A percentile compares a stretch with the other conserved stretches of the same genome.
Conservation (phyloP, 2,888 invertebrate species). For the Invenusta paracnida region DNA sequence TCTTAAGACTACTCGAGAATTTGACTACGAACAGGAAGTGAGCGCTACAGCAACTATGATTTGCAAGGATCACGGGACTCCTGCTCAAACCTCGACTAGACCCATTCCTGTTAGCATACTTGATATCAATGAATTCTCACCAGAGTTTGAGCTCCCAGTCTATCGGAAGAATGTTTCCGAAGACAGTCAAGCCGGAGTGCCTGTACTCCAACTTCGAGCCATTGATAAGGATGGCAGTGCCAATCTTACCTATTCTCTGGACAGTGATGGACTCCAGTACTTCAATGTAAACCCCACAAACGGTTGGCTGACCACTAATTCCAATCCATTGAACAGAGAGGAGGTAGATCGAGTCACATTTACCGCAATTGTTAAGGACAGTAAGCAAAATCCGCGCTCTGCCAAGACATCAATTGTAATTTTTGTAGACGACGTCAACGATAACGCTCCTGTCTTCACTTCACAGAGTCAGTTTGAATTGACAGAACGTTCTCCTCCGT, state of each 20-base stretch:
- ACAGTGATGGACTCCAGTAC: constrained; percentile 27
- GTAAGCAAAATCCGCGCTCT: neutral
- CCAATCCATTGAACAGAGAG: neutral
- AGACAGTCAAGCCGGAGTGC: neutral
- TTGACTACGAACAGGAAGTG: constrained; percentile 24
- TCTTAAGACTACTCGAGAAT: neutral
- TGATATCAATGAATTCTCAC: constrained; percentile 33
- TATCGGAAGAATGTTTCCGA: constrained; percentile 7
- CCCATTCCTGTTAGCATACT: neutral
- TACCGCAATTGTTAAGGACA: constrained; percentile 1
- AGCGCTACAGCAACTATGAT: neutral
- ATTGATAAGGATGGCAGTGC: constrained; percentile 32
- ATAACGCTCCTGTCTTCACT: constrained; percentile 36
- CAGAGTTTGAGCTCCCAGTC: constrained; percentile 8
- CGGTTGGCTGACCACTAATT: constrained; percentile 25
- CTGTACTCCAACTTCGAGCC: neutral
- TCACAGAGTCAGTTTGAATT: neutral
- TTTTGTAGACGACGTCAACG: constrained; percentile 31
- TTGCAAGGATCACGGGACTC: constrained; percentile 22
- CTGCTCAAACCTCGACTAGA: constrained; percentile 5
- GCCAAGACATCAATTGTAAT: constrained; percentile 5
- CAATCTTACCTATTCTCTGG: constrained; percentile 17
- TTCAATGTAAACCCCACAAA: neutral
- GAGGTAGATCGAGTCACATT: constrained; percentile 15
- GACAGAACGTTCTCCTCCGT: neutral